These are phyloP conservation scores for Lethocerus indicus DNA, from an alignment of 1,140 invertebrate species.

Conservation along the genomic window DNA sequence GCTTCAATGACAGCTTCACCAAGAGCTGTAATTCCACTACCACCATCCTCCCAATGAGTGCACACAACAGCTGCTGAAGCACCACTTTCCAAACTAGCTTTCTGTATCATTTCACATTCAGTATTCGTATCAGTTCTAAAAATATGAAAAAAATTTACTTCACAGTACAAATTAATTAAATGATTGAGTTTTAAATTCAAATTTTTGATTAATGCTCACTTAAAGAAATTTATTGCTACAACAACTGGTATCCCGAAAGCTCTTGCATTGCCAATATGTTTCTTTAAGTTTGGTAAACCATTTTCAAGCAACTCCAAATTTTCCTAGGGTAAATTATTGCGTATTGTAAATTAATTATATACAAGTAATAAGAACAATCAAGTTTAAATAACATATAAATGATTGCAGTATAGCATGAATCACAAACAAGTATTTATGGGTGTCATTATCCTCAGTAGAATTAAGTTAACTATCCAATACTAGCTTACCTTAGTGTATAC, in stretches of 20 bases:
- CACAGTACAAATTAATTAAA: neutral
- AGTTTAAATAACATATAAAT: neutral
- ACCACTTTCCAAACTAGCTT: constrained; percentile 54
- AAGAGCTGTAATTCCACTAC: constrained; percentile 66
- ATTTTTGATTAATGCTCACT: constrained; percentile 32
- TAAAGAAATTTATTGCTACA: constrained; percentile 83
- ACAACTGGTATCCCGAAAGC: constrained; percentile 88
- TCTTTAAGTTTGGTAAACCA: constrained; percentile 78
- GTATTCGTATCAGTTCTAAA: constrained; percentile 50
- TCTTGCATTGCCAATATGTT: constrained; percentile 85
- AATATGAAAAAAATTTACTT: constrained; percentile 15
- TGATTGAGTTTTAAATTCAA: neutral
- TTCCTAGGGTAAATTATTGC: constrained; percentile 37
- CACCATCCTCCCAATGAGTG: constrained; percentile 82
- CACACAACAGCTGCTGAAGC: constrained; percentile 77
- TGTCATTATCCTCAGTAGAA: neutral
- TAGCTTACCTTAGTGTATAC: constrained; percentile 76
- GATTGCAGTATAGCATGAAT: neutral
- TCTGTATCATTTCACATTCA: constrained; percentile 67
- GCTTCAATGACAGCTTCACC: constrained; percentile 76
- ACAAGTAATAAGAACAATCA: neutral
- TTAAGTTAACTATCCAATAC: neutral
- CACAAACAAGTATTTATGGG: neutral
- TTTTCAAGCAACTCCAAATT: constrained; percentile 77
- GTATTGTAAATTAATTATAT: constrained; percentile 21